Conservation (phyloP, 1,140 invertebrate species). For the Caenorhabditis latens region DNA sequence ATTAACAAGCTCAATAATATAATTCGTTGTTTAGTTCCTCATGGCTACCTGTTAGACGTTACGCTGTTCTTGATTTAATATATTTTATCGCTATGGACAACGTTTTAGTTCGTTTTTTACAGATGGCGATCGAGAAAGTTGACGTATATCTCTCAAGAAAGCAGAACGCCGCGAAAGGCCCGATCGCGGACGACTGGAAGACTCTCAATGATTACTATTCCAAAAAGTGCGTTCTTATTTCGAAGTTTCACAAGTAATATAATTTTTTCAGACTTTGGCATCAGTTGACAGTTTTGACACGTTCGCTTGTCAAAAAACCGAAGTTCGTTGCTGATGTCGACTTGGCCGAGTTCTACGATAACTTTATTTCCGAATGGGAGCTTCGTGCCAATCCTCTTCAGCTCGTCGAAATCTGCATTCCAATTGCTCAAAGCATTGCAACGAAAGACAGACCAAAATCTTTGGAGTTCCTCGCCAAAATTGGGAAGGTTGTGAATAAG, state of each 20-base stretch:
- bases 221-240: constrained; percentile 70
- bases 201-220: constrained; percentile 70
- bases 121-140: constrained; percentile 68
- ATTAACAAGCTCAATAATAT: too few relatives aligned
- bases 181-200: constrained; percentile 73
- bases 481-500: constrained; percentile 71
- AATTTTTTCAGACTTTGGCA: constrained; percentile 73
- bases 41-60: too few relatives aligned
- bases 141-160: constrained; percentile 70
- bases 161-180: constrained; percentile 77
- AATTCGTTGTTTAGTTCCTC: too few relatives aligned
- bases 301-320: constrained; percentile 64
- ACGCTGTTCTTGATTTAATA: too few relatives aligned
- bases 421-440: constrained; percentile 70
- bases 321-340: constrained; percentile 66
- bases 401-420: constrained; percentile 73
- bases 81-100: too few relatives aligned
- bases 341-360: constrained; percentile 74
- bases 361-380: constrained; percentile 75
- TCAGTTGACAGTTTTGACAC: constrained; percentile 68
- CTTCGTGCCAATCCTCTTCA: constrained; percentile 72
- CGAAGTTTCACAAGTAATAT: background rate
- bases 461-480: constrained; percentile 71
- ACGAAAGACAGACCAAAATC: constrained; percentile 66
- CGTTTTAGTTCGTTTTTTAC: background rate